Evolutionary conservation across 2,888 invertebrate genomes (phyloP).

Genomic region (Crematogaster levior): DNA sequence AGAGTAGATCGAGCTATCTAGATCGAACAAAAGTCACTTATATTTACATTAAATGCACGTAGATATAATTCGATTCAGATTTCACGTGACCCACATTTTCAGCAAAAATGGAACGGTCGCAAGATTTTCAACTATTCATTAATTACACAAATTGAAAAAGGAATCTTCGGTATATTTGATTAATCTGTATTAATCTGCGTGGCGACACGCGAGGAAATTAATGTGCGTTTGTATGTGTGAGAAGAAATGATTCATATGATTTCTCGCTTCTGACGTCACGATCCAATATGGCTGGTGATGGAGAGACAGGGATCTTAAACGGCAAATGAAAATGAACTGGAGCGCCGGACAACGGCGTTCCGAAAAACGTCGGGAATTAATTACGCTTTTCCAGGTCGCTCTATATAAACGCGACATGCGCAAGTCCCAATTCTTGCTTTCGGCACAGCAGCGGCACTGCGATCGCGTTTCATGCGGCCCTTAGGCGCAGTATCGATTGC

Average conservation of each 20-base stretch:
- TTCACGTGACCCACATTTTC: neutral
- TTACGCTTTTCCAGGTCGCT: neutral
- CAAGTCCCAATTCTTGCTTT: constrained; percentile 44
- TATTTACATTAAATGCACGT: neutral
- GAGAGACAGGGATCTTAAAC: neutral
- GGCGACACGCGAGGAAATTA: neutral
- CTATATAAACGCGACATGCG: neutral
- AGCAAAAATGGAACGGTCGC: neutral
- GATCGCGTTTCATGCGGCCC: constrained; percentile 52
- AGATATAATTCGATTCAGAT: neutral
- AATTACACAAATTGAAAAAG: neutral
- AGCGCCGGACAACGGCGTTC: too few relatives aligned
- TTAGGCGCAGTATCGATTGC: constrained; percentile 82
- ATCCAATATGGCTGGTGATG: neutral
- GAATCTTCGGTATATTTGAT: neutral
- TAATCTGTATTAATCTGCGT: too few relatives aligned
- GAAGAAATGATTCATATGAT: neutral
- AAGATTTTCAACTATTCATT: neutral
- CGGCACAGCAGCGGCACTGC: constrained; percentile 50
- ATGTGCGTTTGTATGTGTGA: too few relatives aligned
- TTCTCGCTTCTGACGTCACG: neutral
- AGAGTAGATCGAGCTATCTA: too few relatives aligned
- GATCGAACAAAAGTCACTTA: too few relatives aligned
- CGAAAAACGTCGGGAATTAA: too few relatives aligned
- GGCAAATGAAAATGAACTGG: too few relatives aligned